A percentile compares a stretch with the other conserved stretches of the same genome.
Evolutionary conservation across 2,888 invertebrate species (phyloP).

Genomic region (Phyllotreta striolata): DNA sequence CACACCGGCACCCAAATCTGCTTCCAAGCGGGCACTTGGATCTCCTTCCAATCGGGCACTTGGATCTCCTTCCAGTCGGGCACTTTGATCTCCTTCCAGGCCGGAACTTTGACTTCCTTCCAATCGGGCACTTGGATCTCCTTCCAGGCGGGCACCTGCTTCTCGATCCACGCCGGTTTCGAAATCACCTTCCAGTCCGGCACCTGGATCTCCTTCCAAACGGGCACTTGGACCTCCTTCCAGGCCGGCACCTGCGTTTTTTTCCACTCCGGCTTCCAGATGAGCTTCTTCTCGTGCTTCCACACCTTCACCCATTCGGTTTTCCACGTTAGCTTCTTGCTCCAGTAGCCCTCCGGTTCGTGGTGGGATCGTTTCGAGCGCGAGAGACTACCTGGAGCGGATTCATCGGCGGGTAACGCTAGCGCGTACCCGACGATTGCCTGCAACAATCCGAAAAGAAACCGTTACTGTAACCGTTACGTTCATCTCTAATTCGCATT

Average conservation of each 20-base stretch:
- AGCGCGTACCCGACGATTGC: slow-evolving; percentile 68
- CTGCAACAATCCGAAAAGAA: slow-evolving; percentile 62
- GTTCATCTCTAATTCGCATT: not conserved
- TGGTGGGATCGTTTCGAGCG: slow-evolving; percentile 68
- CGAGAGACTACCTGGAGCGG: slow-evolving; percentile 60
- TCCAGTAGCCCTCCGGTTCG: slow-evolving; percentile 77
- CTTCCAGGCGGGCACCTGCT: slow-evolving; percentile 81
- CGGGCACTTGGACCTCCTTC: slow-evolving; percentile 77
- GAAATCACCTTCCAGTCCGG: slow-evolving; percentile 79
- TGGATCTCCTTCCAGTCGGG: slow-evolving; percentile 75
- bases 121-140: slow-evolving; percentile 76
- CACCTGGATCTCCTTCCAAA: slow-evolving; percentile 82
- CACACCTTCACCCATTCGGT: slow-evolving; percentile 81
- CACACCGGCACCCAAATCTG: slow-evolving; percentile 69
- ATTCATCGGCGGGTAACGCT: slow-evolving; percentile 61
- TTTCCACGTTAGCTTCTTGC: slow-evolving; percentile 85
- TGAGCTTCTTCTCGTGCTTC: slow-evolving; percentile 78
- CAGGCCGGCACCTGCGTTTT: slow-evolving; percentile 69
- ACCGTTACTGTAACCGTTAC: not conserved
- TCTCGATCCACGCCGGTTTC: slow-evolving; percentile 80
- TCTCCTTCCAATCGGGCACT: slow-evolving; percentile 71
- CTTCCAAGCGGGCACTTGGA: slow-evolving; percentile 72
- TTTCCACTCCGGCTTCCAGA: slow-evolving; percentile 78
- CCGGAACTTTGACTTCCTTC: slow-evolving; percentile 75
- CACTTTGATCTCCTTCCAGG: slow-evolving; percentile 75